Evolutionary conservation across 2,113 vertebrate genomes (phyloP).

Genomic region (Psilopogon haemacephalus): DNA sequence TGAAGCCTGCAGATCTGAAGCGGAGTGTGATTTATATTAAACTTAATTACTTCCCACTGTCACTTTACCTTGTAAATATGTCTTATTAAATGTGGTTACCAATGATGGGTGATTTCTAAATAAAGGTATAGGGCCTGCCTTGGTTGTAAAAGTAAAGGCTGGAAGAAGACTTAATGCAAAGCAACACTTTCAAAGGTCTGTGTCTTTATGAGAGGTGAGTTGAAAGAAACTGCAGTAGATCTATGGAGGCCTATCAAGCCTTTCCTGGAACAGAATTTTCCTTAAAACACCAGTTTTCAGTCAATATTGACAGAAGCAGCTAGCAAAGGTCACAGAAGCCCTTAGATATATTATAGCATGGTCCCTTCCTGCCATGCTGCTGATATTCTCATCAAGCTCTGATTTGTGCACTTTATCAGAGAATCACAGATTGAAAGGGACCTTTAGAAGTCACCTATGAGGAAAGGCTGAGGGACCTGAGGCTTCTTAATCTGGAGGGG

Average conservation of each 20-base stretch:
- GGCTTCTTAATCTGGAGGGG: too few species aligned
- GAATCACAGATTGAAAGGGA: too few species aligned
- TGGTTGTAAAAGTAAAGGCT: not conserved
- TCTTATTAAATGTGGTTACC: conserved; percentile 38
- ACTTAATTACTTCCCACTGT: conserved; percentile 62
- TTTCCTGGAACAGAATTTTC: not conserved
- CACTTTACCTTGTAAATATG: conserved; percentile 56
- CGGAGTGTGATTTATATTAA: conserved; percentile 41
- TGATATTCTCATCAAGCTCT: not conserved
- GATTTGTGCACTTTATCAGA: not conserved
- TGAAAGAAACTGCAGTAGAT: not conserved
- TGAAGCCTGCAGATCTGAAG: conserved; percentile 42
- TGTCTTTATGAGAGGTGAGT: not conserved
- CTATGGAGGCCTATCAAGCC: not conserved
- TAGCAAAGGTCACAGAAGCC: not conserved
- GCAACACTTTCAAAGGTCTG: not conserved
- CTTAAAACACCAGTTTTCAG: not conserved
- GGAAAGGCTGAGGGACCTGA: too few species aligned
- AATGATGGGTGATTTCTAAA: conserved; percentile 43
- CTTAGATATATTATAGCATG: not conserved
- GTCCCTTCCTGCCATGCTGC: not conserved
- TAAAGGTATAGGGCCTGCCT: conserved; percentile 22
- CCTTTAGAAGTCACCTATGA: too few species aligned
- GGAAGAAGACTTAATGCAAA: not conserved
- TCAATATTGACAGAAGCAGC: not conserved